Evolutionary conservation across 2,797 vertebrate genomes (phyloP), one percentile per base, ranked within the genome.

Genomic region (Tinamus major): DNA sequence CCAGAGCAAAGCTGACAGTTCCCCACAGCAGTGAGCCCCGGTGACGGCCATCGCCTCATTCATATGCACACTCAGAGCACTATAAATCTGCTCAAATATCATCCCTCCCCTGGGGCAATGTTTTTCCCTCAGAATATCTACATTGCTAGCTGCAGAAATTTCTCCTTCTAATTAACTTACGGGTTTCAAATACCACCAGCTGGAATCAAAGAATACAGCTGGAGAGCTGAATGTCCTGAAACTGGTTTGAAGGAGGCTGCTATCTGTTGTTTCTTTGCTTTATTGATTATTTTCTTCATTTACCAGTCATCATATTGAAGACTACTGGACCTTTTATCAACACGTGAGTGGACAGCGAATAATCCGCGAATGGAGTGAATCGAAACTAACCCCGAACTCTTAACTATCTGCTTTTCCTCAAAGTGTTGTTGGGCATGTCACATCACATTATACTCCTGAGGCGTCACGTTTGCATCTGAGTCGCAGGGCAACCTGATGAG

Each of bases 21-120:
- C 93, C 88, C 59, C 90, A 92, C 51, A 94, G 91, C 92, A 94
- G 85, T 74, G 69, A 93, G 68, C 74, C 81, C 87, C 10, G 31
- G 6, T 85, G 95, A 91, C 1, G 55, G 90, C 82, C 87, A 83
- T 88, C 79, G 61, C 92, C 95, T 97, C 95, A 95, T 95, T 94
- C 91, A 90, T 91, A 96, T 92, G 92, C 92, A 86, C 92, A 95
- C 77, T 90, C 78, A 84, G 92, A 93, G 87, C 85, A 87, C 85
- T 65, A 95, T 79, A 95, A 91, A 93, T 96, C 92, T 94, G 90
- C 91, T 91, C 93, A 97, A 96, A 96, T 96, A 96, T 93, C 94
- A 97, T 94, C 76, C 88, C 92, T 95, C 89, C 93, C 93, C 92
- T 0, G 65, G 87, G 95, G 96, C 94, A 95, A 82, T 89, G 90